A percentile compares a stretch with the other conserved stretches of the same genome.
Evolutionary conservation across 2,888 invertebrate genomes (phyloP).

Genomic region (Clusia tigrina): DNA sequence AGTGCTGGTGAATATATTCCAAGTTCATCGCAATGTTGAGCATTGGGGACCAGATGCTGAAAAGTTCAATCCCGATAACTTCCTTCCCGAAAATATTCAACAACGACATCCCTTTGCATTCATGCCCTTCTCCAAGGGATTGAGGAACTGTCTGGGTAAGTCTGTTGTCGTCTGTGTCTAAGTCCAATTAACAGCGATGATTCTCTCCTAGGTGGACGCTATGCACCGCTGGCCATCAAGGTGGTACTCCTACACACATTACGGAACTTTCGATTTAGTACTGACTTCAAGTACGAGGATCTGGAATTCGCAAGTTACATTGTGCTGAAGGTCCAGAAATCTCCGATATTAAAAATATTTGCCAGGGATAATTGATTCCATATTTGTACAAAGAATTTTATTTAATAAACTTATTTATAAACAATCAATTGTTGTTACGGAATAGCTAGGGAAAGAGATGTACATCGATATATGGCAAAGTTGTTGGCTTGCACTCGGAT

Average conservation of each 20-base stretch:
- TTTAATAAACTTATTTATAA: too few species aligned
- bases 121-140: slow-evolving; percentile 40
- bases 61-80: slow-evolving; percentile 32
- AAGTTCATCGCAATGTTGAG: slow-evolving; percentile 22
- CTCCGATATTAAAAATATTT: neutral
- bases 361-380: too few species aligned
- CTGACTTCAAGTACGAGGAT: neutral
- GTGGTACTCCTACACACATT: neutral
- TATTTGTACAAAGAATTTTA: too few species aligned
- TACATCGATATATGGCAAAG: too few species aligned
- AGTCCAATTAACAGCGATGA: neutral
- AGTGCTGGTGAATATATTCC: slow-evolving; percentile 26
- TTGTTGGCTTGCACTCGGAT: too few species aligned
- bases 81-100: slow-evolving; percentile 26
- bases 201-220: neutral
- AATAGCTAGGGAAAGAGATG: too few species aligned
- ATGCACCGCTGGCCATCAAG: slow-evolving; percentile 1
- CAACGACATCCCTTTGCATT: slow-evolving; percentile 35
- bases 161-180: neutral
- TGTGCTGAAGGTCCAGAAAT: neutral
- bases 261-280: neutral
- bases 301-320: neutral
- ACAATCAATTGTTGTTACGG: too few species aligned
- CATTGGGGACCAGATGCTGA: slow-evolving; percentile 29
- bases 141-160: slow-evolving; percentile 36